Conservation (phyloP, 2,797 vertebrate species). For the Megalops cyprinoides region DNA sequence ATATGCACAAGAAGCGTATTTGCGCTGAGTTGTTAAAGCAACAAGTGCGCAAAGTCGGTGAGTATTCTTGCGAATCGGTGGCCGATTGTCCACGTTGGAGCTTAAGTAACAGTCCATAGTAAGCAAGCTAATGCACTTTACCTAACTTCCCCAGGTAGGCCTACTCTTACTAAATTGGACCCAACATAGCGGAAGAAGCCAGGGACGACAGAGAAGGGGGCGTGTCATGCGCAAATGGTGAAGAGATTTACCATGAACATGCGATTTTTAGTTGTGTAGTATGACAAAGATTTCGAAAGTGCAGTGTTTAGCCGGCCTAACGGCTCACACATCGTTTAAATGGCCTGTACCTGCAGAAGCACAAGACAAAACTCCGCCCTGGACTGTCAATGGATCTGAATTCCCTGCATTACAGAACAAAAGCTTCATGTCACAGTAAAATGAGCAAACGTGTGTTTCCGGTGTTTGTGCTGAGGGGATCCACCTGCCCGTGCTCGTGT, state of each 20-base stretch:
- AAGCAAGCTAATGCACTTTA: not conserved
- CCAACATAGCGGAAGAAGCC: not conserved
- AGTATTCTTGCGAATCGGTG: not conserved
- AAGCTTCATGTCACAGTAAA: not conserved
- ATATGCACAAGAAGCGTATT: too few species aligned
- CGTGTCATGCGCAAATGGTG: not conserved
- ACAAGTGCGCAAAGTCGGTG: not conserved
- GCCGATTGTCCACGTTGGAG: not conserved
- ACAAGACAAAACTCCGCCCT: too few species aligned
- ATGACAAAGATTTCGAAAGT: not conserved
- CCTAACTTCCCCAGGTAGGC: not conserved
- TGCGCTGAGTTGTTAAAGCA: too few species aligned
- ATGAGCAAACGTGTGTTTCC: not conserved
- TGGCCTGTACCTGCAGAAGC: too few species aligned
- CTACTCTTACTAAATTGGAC: not conserved
- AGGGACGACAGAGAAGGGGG: not conserved
- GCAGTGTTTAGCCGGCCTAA: not conserved
- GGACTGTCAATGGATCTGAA: too few species aligned
- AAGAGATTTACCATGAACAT: not conserved
- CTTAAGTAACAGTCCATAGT: not conserved
- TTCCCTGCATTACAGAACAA: too few species aligned
- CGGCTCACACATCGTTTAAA: not conserved
- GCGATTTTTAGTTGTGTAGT: not conserved
- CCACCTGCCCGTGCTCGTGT: not conserved
- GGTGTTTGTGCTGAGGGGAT: not conserved